A percentile compares a stretch with the other conserved stretches of the same genome.
These are phyloP conservation scores for Campoplex capitator DNA, from an alignment of 2,888 invertebrate genomes.

Conservation along the genomic window DNA sequence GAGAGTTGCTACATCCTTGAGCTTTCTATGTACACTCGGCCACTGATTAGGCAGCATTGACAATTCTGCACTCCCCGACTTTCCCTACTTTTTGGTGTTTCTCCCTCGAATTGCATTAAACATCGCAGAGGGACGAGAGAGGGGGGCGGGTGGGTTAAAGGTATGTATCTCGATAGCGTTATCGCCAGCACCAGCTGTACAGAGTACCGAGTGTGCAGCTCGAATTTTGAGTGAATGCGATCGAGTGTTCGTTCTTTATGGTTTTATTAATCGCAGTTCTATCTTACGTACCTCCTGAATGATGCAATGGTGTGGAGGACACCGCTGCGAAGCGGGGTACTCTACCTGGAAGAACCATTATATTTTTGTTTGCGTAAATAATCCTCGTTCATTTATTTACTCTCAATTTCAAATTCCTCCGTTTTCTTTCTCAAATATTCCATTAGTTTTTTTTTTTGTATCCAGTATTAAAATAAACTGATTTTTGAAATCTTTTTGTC, in stretches of 20 bases:
- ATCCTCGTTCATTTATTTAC: not conserved
- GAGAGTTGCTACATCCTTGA: constrained; percentile 33
- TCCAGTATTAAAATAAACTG: not conserved
- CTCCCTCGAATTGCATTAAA: not conserved
- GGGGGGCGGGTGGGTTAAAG: not conserved
- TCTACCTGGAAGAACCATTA: not conserved
- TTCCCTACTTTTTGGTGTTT: not conserved
- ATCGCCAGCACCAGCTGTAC: not conserved
- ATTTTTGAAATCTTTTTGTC: not conserved
- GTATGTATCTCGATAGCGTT: not conserved
- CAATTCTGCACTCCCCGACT: not conserved
- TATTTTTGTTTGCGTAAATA: not conserved
- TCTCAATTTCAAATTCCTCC: no score
- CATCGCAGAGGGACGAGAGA: no score
- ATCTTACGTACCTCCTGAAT: not conserved
- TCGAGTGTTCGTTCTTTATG: not conserved
- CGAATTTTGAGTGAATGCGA: not conserved
- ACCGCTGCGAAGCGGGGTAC: not conserved
- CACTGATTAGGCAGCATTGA: not conserved
- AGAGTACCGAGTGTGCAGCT: not conserved
- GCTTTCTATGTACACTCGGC: constrained; percentile 17
- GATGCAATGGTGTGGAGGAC: not conserved
- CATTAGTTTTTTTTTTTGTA: not conserved
- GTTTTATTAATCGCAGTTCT: not conserved
- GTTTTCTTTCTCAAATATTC: no score